phyloP scores from a whole-genome alignment of 2,113 vertebrate genomes.

The Cyprinus carpio region DNA sequence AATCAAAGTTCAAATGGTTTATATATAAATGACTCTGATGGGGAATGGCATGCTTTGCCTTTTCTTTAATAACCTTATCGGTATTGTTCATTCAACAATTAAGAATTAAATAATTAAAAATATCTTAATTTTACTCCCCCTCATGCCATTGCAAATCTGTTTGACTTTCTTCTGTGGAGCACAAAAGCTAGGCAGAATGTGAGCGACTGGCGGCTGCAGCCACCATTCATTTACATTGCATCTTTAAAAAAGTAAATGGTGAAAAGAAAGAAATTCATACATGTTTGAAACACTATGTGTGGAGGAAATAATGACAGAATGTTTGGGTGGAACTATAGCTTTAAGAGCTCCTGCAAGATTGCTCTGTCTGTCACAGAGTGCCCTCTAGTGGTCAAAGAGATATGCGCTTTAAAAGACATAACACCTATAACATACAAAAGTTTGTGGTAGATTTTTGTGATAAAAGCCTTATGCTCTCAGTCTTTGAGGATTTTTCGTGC shows the following conservation, averaged over 20 bases:
- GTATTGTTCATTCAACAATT: not conserved
- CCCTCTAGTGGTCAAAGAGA: slow-evolving; percentile 64
- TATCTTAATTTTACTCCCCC: not conserved
- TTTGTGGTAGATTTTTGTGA: too few relatives aligned
- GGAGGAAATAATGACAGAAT: not conserved
- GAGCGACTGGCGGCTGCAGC: too few relatives aligned
- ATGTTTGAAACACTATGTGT: not conserved
- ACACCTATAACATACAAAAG: too few relatives aligned
- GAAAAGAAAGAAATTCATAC: not conserved
- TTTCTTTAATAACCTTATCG: not conserved
- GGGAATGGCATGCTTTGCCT: not conserved
- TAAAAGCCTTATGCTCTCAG: too few relatives aligned
- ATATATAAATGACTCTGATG: not conserved
- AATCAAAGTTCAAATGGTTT: not conserved
- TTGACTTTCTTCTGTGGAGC: not conserved
- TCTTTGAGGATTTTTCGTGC: too few relatives aligned
- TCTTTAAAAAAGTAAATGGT: not conserved
- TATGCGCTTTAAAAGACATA: too few relatives aligned
- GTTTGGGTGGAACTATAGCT: not conserved
- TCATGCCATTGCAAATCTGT: not conserved
- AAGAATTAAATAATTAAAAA: too few relatives aligned
- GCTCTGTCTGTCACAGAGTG: slow-evolving; percentile 29
- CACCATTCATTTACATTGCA: too few relatives aligned
- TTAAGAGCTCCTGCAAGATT: not conserved
- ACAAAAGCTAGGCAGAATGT: not conserved